Evolutionary conservation across 2,888 invertebrate species (phyloP).

Genomic region (Synanthedon vespiformis): DNA sequence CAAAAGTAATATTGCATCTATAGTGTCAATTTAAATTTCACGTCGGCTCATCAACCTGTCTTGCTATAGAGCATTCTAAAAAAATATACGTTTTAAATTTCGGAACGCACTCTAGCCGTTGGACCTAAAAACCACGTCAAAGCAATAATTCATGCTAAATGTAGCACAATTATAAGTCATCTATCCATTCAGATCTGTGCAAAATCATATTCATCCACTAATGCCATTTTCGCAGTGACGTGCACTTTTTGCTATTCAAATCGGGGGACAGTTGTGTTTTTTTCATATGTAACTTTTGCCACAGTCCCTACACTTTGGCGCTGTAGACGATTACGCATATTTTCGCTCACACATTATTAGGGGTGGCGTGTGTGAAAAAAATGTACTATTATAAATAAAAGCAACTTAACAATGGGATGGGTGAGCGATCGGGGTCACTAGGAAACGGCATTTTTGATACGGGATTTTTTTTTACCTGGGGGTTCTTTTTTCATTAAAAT

Average conservation of each 20-base stretch:
- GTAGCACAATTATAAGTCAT: conserved; percentile 69
- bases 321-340: conserved; percentile 61
- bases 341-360: conserved; percentile 65
- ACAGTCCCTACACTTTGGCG: conserved; percentile 21
- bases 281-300: conserved; percentile 43
- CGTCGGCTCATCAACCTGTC: no score
- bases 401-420: conserved; percentile 63
- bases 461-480: conserved; percentile 67
- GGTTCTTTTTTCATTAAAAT: conserved; percentile 56
- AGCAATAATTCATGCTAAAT: conserved; percentile 69
- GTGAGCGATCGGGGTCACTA: conserved; percentile 70
- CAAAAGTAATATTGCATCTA: no score
- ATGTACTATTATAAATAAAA: conserved; percentile 68
- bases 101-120: background rate
- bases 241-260: conserved; percentile 70
- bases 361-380: conserved; percentile 69
- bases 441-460: conserved; percentile 70
- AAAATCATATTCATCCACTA: conserved; percentile 66
- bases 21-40: no score
- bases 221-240: conserved; percentile 65
- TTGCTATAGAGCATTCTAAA: no score
- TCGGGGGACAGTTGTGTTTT: conserved; percentile 61
- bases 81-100: no score
- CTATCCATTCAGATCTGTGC: conserved; percentile 59
- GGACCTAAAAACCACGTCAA: conserved; percentile 48